phyloP scores from a whole-genome alignment of 2,113 vertebrate genomes.

The Camelus dromedarius region DNA sequence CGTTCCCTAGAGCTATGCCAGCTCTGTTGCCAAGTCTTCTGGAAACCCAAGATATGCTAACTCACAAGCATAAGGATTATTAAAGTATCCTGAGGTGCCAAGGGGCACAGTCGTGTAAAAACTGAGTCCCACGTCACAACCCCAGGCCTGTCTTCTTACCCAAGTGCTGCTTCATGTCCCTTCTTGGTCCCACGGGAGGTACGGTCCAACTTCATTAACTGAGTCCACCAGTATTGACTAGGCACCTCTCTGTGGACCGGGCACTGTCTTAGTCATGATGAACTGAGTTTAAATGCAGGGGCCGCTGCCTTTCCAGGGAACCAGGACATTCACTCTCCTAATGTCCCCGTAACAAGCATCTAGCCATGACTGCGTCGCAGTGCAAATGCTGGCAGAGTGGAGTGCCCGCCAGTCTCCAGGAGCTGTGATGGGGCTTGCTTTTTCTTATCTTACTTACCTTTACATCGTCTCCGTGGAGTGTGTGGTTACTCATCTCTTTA shows the following conservation, averaged over 20 bases:
- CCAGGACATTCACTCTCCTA: rapidly evolving
- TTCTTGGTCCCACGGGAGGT: background rate
- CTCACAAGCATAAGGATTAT: background rate
- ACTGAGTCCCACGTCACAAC: rapidly evolving
- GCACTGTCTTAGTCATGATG: background rate
- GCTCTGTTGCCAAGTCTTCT: constrained; percentile 53
- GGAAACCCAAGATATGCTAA: constrained; percentile 54
- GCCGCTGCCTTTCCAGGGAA: rapidly evolving
- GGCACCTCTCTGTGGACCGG: background rate
- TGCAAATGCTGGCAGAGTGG: rapidly evolving
- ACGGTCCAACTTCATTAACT: background rate
- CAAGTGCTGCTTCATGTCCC: background rate
- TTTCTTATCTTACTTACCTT: background rate
- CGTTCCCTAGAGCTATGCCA: constrained; percentile 33
- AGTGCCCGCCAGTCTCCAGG: background rate
- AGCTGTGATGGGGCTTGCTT: rapidly evolving
- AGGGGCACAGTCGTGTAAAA: background rate
- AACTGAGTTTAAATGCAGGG: background rate
- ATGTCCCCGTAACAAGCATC: background rate
- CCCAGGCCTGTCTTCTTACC: background rate
- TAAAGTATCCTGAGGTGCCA: background rate
- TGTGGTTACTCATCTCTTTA: rapidly evolving
- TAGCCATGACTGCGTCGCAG: rapidly evolving
- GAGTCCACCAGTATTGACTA: rapidly evolving
- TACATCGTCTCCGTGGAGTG: rapidly evolving